Conservation (phyloP, 2,888 invertebrate genomes). For the Drosophila recens region DNA sequence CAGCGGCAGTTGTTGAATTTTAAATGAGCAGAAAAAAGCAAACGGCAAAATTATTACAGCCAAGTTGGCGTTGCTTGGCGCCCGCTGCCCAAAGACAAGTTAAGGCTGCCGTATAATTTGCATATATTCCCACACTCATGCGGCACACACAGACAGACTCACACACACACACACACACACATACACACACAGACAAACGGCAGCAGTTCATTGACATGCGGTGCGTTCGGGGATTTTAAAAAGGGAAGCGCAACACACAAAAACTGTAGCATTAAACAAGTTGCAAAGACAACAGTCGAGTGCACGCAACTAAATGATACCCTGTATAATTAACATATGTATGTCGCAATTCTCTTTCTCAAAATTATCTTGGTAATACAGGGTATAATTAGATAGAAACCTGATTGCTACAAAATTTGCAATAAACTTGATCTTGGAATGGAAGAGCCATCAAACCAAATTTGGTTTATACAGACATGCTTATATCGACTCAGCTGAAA, state of each 20-base stretch:
- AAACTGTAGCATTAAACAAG: constrained; percentile 58
- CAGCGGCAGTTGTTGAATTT: constrained; percentile 78
- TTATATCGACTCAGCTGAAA: no score
- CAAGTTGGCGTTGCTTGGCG: constrained; percentile 33
- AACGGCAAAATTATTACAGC: constrained; percentile 74
- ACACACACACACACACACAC: constrained; percentile 21
- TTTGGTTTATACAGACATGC: no score
- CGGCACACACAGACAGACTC: not conserved
- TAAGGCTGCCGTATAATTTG: constrained; percentile 69
- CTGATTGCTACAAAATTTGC: no score
- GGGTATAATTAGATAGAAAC: no score
- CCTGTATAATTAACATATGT: not conserved
- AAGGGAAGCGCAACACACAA: constrained; percentile 31
- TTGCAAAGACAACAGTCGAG: not conserved
- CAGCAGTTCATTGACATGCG: constrained; percentile 71
- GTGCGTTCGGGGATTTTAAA: constrained; percentile 68
- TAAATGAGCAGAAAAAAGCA: constrained; percentile 75
- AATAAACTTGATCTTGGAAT: no score
- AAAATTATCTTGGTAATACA: no score
- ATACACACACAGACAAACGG: constrained; percentile 35
- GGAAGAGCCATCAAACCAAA: no score
- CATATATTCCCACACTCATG: constrained; percentile 51
- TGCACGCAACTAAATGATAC: not conserved
- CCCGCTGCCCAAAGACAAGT: constrained; percentile 69
- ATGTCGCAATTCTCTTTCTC: no score